Evolutionary conservation across 2,888 invertebrate genomes (phyloP), one percentile per base, ranked within the genome.

Genomic region (Cetonia aurata): DNA sequence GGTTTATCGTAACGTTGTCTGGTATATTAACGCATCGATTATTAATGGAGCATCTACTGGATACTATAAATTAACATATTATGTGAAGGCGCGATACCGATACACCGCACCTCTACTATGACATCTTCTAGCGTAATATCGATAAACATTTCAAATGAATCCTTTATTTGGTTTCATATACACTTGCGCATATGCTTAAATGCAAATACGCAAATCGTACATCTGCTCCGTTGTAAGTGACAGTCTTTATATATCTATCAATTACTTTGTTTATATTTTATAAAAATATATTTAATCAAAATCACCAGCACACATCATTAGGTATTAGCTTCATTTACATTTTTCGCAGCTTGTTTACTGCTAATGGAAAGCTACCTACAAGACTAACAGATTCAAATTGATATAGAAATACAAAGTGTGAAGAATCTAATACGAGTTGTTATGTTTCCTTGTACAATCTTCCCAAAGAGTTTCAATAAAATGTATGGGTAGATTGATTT

Each of bases 21-120:
- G 17, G 72, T 73, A 74, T 76, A 77, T 76, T 77, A 79, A 76
- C 77, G 77, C 75, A 77, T 68, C 57, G 57, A 55, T 68, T 68
- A 68, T 68, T 68, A 68, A 68, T 68, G 67, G 56, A 68, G 57
- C 41, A 68, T 68, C 67, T 37, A 37, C 37, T 37, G 56, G 46
- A 57, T 33, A 56, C n/a, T 33, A 37, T 57, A 50, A 50, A 68
- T 68, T 68, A 68, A 57, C 67, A 68, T 68, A 68, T 68, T 56
- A 57, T 31, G 50, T 62, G 62, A 50, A 62, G 42, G 48, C 46
- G 13, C 37, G 19, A 19, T 44, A 17, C 8, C 17, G 13, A 25
- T 46, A 60, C n/a, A 13, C 50, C 15, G 33, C 33, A 9, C 15
- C 50, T 15, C 17, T 15, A 57, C 15, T 37, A 41, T 13, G 48